These are phyloP conservation scores for Enteromius treurensis DNA, from an alignment of 2,797 vertebrate species.

Conservation along the genomic window DNA sequence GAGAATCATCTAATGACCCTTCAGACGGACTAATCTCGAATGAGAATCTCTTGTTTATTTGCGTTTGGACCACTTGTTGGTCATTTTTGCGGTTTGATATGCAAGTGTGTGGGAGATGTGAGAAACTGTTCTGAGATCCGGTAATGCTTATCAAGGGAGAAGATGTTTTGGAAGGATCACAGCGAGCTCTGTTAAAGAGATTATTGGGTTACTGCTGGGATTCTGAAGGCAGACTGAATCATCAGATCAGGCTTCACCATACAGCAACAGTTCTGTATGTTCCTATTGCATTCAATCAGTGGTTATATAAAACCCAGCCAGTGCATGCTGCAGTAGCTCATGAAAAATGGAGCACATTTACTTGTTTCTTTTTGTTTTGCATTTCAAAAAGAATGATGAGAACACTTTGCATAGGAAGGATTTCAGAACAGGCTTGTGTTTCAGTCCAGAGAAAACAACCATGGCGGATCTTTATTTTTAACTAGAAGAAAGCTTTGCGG, in stretches of 20 bases:
- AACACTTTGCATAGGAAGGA: slow-evolving; percentile 17
- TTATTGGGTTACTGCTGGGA: slow-evolving; percentile 32
- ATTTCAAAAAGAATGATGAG: slow-evolving; percentile 33
- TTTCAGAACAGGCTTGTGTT: slow-evolving; percentile 1
- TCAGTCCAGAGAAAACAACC: slow-evolving; percentile 28
- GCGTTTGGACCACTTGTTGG: not conserved
- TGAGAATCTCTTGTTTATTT: slow-evolving; percentile 31
- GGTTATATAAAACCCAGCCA: slow-evolving; percentile 26
- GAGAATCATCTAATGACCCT: slow-evolving; percentile 25
- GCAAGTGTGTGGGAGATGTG: not conserved
- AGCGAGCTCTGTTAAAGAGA: slow-evolving; percentile 28
- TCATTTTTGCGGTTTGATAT: slow-evolving; percentile 22
- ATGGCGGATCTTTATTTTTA: slow-evolving; percentile 40
- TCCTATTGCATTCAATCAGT: not conserved
- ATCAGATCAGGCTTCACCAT: slow-evolving; percentile 26
- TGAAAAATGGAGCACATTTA: slow-evolving; percentile 11
- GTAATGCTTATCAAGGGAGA: slow-evolving; percentile 6
- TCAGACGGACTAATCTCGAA: slow-evolving; percentile 25
- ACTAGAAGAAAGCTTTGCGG: slow-evolving; percentile 16
- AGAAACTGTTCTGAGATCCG: not conserved
- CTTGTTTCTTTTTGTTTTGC: slow-evolving; percentile 21
- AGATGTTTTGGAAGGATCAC: slow-evolving; percentile 23
- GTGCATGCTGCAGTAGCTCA: not conserved
- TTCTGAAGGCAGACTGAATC: slow-evolving; percentile 21
- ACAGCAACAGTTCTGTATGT: slow-evolving; percentile 11